A percentile compares a stretch with the other conserved stretches of the same genome.
Conservation (phyloP, 2,113 vertebrate genomes). For the Pleuronectes platessa region DNA sequence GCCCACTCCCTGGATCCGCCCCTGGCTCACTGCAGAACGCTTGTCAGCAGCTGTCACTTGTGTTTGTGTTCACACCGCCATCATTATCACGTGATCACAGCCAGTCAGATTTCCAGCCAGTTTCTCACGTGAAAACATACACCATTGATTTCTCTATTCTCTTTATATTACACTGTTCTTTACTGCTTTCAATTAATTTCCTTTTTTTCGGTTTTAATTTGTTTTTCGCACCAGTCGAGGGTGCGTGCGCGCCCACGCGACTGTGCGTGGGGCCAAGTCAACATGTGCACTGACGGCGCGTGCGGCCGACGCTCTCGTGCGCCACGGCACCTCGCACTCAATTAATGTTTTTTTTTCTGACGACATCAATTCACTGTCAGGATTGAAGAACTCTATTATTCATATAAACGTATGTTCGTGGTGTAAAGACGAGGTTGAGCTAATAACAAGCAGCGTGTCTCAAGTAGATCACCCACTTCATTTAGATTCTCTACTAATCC, state of each 20-base stretch:
- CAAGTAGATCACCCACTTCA: not conserved
- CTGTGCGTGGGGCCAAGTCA: not conserved
- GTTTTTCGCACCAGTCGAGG: not conserved
- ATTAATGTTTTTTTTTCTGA: not conserved
- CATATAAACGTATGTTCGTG: not conserved
- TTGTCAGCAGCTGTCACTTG: not conserved
- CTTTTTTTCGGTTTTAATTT: not conserved
- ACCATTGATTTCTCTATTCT: too few species aligned
- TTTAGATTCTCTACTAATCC: not conserved
- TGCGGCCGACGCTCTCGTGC: not conserved
- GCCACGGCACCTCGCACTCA: slow-evolving; percentile 2
- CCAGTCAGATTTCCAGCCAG: too few species aligned
- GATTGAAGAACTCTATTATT: not conserved
- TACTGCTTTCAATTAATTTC: not conserved
- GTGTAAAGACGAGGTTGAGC: not conserved
- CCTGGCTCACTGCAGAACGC: not conserved
- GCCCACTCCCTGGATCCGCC: not conserved
- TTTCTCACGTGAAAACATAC: too few species aligned
- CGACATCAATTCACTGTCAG: not conserved
- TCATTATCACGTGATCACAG: not conserved
- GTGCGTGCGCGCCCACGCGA: slow-evolving; percentile 28
- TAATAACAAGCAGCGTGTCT: not conserved
- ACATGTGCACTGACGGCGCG: slow-evolving; percentile 10
- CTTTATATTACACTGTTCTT: not conserved
- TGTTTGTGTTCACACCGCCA: not conserved